Conservation (phyloP, 2,888 invertebrate genomes). For the Nomada goodeniana region DNA sequence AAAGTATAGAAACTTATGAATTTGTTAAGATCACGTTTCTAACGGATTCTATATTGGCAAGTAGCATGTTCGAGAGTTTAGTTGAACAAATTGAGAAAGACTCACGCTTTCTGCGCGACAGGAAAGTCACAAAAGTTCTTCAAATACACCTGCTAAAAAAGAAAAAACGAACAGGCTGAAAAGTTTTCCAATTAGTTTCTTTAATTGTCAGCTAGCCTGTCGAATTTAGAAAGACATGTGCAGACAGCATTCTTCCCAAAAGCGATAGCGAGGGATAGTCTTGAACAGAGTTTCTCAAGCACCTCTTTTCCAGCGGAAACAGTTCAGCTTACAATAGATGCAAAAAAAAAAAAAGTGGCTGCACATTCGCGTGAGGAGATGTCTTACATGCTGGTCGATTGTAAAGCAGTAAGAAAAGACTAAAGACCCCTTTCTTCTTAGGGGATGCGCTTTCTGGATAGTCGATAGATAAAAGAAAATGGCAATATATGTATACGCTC, state of each 20-base stretch:
- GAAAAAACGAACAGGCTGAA: not conserved
- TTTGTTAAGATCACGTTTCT: too few species aligned
- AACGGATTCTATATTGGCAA: too few species aligned
- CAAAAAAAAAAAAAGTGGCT: not conserved
- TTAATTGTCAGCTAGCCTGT: constrained; percentile 26
- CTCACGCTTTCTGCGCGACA: too few species aligned
- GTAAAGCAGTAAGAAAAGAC: not conserved
- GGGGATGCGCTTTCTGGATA: not conserved
- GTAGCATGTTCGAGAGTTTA: too few species aligned
- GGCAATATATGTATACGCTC: not conserved
- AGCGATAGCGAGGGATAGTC: constrained; percentile 4
- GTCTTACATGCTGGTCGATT: not conserved
- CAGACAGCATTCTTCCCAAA: constrained; percentile 33
- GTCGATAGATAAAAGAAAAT: not conserved
- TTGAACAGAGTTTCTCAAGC: constrained; percentile 42
- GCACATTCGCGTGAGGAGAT: not conserved
- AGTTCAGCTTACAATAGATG: not conserved
- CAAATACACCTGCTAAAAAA: not conserved
- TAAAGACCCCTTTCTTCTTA: not conserved
- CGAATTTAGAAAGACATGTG: constrained; percentile 40
- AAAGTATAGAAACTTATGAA: too few species aligned
- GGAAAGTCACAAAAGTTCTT: too few species aligned
- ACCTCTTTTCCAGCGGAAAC: not conserved
- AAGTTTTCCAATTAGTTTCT: not conserved
- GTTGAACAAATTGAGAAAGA: too few species aligned